Conservation (phyloP, 1,140 invertebrate species). For the Diachasmimorpha longicaudata region DNA sequence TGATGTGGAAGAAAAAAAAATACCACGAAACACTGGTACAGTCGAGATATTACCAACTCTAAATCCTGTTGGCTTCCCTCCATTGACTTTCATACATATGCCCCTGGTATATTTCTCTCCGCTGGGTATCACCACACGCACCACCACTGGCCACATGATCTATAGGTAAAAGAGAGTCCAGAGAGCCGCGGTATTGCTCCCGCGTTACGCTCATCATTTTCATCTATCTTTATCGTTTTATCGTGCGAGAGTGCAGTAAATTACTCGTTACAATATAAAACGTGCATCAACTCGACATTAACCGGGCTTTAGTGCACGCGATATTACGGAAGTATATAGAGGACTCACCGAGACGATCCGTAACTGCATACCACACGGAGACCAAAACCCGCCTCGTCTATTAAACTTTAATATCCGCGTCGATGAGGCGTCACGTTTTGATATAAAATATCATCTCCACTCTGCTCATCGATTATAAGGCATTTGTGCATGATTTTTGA, state of each 20-base stretch:
- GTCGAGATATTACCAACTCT: neutral
- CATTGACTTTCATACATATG: neutral
- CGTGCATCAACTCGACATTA: conserved; percentile 32
- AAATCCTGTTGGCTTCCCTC: conserved; percentile 15
- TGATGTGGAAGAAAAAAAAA: neutral
- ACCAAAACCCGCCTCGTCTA: conserved; percentile 4
- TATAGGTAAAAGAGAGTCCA: neutral
- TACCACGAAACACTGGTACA: neutral
- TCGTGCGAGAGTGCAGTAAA: conserved; percentile 24
- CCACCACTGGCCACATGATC: neutral
- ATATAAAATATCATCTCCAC: neutral
- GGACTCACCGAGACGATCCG: conserved; percentile 14
- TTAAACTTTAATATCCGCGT: conserved; percentile 9
- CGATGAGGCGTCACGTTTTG: conserved; percentile 13
- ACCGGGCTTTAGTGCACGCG: conserved; percentile 30
- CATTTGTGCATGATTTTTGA: neutral
- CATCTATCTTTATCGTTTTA: conserved; percentile 20
- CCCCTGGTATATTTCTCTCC: neutral
- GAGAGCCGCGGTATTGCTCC: conserved; percentile 4
- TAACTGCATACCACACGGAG: conserved; percentile 6
- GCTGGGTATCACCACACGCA: neutral
- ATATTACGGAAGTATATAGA: conserved; percentile 23
- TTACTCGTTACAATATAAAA: conserved; percentile 36
- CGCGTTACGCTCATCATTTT: conserved; percentile 21
- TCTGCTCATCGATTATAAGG: neutral